phyloP scores from a whole-genome alignment of 2,797 vertebrate genomes.

The Sternarchorhynchus goeldii region DNA sequence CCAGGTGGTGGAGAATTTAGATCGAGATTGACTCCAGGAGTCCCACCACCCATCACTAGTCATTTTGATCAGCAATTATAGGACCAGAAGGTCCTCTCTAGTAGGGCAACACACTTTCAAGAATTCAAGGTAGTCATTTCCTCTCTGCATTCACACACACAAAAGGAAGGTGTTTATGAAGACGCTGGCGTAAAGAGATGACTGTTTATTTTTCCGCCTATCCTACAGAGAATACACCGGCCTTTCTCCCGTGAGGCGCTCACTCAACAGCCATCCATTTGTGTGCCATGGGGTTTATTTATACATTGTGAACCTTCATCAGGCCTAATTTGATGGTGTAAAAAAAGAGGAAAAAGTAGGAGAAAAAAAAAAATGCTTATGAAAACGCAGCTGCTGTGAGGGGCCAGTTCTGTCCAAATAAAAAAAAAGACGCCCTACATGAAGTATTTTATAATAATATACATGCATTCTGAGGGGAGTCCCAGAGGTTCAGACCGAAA shows the following conservation, averaged over 20 bases:
- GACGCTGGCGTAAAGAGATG: slow-evolving; percentile 70
- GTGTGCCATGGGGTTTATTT: slow-evolving; percentile 80
- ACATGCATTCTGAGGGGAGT: slow-evolving; percentile 70
- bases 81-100: slow-evolving; percentile 34
- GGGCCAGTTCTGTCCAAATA: slow-evolving; percentile 75
- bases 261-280: slow-evolving; percentile 81
- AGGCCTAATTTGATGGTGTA: slow-evolving; percentile 79
- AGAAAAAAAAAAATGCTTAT: slow-evolving; percentile 65
- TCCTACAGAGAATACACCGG: slow-evolving; percentile 72
- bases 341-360: slow-evolving; percentile 57
- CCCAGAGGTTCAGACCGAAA: slow-evolving; percentile 69
- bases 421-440: slow-evolving; percentile 67
- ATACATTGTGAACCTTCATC: slow-evolving; percentile 80
- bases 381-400: slow-evolving; percentile 79
- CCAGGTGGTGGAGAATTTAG: background rate
- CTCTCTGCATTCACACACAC: slow-evolving; percentile 65
- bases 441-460: slow-evolving; percentile 80
- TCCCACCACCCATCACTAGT: background rate
- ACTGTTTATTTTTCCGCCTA: slow-evolving; percentile 79
- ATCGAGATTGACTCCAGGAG: background rate
- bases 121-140: slow-evolving; percentile 68
- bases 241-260: slow-evolving; percentile 69
- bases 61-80: background rate
- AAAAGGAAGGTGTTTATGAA: slow-evolving; percentile 73
- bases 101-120: slow-evolving; percentile 64